Conservation (phyloP, 2,113 vertebrate species). For the Coptodon bakossiorum region DNA sequence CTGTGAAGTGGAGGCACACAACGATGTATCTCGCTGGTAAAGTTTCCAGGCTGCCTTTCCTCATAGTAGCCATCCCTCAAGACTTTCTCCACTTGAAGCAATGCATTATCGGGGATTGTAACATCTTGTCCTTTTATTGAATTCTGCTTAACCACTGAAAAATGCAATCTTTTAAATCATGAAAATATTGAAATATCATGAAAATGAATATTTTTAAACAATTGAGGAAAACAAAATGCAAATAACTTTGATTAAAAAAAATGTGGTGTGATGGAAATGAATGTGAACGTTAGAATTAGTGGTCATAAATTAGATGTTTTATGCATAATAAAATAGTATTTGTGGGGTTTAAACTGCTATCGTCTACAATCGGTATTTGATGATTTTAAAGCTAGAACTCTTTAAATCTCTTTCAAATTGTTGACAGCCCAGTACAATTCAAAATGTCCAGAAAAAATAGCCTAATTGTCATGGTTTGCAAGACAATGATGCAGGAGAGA, state of each 20-base stretch:
- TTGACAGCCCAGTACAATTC: neutral
- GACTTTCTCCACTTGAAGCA: neutral
- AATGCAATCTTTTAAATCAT: neutral
- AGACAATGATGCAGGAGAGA: neutral
- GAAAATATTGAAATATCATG: neutral
- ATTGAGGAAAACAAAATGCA: neutral
- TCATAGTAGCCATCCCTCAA: neutral
- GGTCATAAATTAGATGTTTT: neutral
- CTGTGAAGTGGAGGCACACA: neutral
- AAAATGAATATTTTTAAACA: neutral
- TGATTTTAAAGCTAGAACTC: neutral
- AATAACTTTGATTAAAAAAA: neutral
- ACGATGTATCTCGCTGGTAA: neutral
- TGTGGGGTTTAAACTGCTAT: neutral
- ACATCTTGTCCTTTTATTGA: neutral
- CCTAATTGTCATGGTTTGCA: neutral
- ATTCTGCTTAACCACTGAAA: neutral
- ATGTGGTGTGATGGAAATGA: neutral
- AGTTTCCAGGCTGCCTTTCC: neutral
- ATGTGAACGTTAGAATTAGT: neutral
- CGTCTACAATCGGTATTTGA: neutral
- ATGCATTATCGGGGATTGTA: neutral
- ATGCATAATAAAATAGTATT: neutral
- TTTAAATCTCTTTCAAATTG: neutral
- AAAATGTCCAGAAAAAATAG: neutral